A percentile compares a stretch with the other conserved stretches of the same genome.
Evolutionary conservation across 2,113 vertebrate species (phyloP).

Genomic region (Lasiurus borealis): DNA sequence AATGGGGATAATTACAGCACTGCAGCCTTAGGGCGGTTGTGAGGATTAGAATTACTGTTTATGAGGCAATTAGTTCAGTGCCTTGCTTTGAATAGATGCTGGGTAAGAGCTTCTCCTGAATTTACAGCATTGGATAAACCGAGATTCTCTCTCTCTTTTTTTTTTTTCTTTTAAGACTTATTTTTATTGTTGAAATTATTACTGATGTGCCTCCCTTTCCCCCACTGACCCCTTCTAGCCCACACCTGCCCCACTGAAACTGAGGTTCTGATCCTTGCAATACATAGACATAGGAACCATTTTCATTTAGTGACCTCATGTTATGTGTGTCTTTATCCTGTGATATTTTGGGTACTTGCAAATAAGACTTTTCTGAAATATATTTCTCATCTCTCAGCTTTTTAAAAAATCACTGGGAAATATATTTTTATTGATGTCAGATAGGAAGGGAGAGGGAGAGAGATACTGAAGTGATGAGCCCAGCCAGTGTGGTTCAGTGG

Average conservation of each 20-base stretch:
- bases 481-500: no score
- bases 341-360: background rate
- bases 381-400: background rate
- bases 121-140: background rate
- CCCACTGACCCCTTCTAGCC: no score
- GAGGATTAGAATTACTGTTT: background rate
- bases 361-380: conserved; percentile 21
- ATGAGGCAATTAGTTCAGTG: background rate
- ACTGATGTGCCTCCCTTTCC: no score
- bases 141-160: no score
- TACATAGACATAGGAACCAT: background rate
- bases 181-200: no score
- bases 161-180: no score
- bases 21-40: background rate
- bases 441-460: no score
- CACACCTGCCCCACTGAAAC: no score
- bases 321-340: background rate
- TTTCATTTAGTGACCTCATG: background rate
- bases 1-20: background rate
- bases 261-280: background rate
- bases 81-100: background rate
- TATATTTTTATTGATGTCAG: no score
- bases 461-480: background rate
- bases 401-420: background rate
- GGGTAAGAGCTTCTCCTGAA: background rate